Evolutionary conservation across 1,140 invertebrate species (phyloP), one percentile per base, ranked within the genome.

Genomic region (Diprion similis): DNA sequence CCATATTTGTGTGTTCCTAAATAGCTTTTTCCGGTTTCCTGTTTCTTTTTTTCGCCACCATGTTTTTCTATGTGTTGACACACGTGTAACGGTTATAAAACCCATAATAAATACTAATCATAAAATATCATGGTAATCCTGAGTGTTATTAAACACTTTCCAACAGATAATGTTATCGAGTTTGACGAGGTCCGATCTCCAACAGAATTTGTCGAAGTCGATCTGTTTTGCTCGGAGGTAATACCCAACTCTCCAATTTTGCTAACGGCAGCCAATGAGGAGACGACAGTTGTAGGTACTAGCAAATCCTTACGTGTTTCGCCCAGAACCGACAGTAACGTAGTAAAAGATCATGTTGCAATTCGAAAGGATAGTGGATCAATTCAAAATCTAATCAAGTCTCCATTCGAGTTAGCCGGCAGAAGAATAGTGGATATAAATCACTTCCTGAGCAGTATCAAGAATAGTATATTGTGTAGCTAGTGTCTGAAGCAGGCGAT

Each of bases 341-440:
- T 2, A 8, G 51, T 59, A 59, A 8, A 59, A 59, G 51, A 59
- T 8, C 51, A 59, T 59, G 11, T 59, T 59, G n/a, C 51, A n/a
- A 59, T 13, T 59, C 3, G 51, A 59, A 59, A 59, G 51, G 51
- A 13, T 59, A 59, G 51, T 59, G 51, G n/a, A 59, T 11, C 11
- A 59, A 13, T 59, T 8, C 11, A 59, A 59, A 8, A n/a, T 59
- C 51, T 1, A 59, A 59, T n/a, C 51, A 59, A 59, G n/a, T n/a
- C 51, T 59, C 51, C 51, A 59, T 59, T 59, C 51, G 51, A 59
- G 51, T 59, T 59, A 8, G 11, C 51, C n/a, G 75, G 75, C 46
- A 48, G 75, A 59, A 48, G 75, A 37, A 75, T 76, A 45, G 69
- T 73, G 17, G 68, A 76, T 64, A 76, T 76, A 75, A 37, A 47